Evolutionary conservation across 2,113 vertebrate species (phyloP).

Genomic region (Odontophorus gujanensis): DNA sequence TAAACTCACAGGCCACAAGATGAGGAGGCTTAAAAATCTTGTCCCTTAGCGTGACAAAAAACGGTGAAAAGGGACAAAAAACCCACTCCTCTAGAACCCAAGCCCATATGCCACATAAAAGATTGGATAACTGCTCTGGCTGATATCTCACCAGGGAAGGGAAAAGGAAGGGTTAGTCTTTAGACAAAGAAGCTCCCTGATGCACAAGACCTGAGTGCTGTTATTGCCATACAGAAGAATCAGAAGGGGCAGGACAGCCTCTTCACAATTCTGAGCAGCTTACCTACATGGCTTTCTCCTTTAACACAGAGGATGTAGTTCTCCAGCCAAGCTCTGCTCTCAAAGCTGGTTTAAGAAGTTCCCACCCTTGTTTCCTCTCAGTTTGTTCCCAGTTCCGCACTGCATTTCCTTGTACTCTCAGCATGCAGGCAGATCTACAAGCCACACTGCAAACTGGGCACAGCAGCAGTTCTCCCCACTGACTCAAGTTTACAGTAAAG

Average conservation of each 20-base stretch:
- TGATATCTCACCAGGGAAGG: background rate
- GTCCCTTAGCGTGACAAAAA: background rate
- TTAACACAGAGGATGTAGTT: background rate
- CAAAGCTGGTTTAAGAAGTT: background rate
- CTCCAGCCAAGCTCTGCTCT: background rate
- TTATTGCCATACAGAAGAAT: background rate
- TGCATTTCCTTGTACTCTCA: background rate
- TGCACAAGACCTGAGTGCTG: background rate
- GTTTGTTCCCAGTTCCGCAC: background rate
- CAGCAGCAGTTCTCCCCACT: background rate
- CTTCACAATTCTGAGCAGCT: background rate
- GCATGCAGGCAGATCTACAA: background rate
- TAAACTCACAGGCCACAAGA: background rate
- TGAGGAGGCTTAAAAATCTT: background rate
- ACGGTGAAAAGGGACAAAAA: background rate
- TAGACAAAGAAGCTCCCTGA: background rate
- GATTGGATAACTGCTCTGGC: background rate
- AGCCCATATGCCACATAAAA: background rate
- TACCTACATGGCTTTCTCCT: background rate
- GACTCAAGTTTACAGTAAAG: slow-evolving; percentile 34
- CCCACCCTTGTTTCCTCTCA: background rate
- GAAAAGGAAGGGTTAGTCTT: background rate
- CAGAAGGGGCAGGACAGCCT: background rate
- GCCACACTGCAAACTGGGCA: background rate
- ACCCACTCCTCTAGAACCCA: background rate